Conservation (phyloP, 2,113 vertebrate species). For the Gallinago undulata region DNA sequence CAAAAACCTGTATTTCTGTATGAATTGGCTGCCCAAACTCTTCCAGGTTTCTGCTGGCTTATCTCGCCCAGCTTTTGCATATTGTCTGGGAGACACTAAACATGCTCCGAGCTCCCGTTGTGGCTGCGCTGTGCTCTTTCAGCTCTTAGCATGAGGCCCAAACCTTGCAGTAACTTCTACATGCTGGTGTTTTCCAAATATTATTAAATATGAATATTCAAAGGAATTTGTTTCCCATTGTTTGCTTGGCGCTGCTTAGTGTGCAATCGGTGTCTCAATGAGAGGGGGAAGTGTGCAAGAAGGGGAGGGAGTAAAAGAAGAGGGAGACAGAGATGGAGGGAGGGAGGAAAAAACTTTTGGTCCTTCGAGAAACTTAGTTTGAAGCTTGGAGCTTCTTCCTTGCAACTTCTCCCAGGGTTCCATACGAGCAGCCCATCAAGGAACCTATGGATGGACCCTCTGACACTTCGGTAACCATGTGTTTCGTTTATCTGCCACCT, state of each 20-base stretch:
- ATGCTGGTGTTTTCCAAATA: not conserved
- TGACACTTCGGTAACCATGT: slow-evolving; percentile 41
- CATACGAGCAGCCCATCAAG: not conserved
- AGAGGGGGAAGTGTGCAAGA: not conserved
- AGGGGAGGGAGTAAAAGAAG: not conserved
- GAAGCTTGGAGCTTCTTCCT: not conserved
- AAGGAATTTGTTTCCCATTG: not conserved
- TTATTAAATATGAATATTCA: not conserved
- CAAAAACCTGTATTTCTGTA: not conserved
- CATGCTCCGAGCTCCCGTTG: accelerated
- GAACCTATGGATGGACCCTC: slow-evolving; percentile 16
- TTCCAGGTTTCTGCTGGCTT: not conserved
- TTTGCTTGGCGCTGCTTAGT: not conserved
- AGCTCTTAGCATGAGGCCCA: not conserved
- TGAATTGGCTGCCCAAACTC: not conserved
- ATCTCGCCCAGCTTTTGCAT: not conserved
- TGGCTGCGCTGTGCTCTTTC: not conserved
- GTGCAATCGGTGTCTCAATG: not conserved
- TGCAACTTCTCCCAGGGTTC: not conserved
- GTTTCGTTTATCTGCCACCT: slow-evolving; percentile 78
- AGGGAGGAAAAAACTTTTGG: not conserved
- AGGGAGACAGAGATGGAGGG: too few species aligned
- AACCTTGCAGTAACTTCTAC: not conserved
- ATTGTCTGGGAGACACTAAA: not conserved
- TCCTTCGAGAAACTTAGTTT: not conserved